These are phyloP conservation scores for Physeter macrocephalus DNA, from an alignment of 2,113 vertebrate species.

Conservation along the genomic window DNA sequence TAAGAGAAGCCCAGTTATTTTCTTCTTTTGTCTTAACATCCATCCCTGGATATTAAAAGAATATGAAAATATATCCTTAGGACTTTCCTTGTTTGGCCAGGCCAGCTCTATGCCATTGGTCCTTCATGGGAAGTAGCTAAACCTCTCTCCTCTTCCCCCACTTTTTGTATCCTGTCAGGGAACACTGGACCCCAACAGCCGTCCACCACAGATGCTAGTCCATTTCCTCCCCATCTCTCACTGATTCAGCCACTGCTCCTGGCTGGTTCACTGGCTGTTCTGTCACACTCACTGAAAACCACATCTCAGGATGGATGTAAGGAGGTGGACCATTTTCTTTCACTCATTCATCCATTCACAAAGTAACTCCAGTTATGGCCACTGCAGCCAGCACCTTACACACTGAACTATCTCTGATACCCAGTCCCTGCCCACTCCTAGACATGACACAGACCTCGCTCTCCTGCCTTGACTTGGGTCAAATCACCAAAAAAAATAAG, in stretches of 20 bases:
- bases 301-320: neutral
- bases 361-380: neutral
- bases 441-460: neutral
- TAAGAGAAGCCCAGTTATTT: neutral
- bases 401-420: neutral
- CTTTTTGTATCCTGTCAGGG: neutral
- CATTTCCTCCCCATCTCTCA: neutral
- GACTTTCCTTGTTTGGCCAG: neutral
- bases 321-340: neutral
- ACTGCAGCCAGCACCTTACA: neutral
- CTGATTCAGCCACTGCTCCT: neutral
- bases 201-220: neutral
- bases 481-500: neutral
- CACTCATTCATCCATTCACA: neutral
- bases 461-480: neutral
- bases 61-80: neutral
- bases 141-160: rapidly evolving
- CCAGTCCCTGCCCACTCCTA: neutral
- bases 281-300: neutral
- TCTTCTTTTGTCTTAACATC: neutral
- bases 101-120: neutral
- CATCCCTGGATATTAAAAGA: neutral
- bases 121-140: neutral
- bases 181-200: neutral
- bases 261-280: neutral